Conservation (phyloP, 2,797 vertebrate genomes). For the Hippocampus kuda region DNA sequence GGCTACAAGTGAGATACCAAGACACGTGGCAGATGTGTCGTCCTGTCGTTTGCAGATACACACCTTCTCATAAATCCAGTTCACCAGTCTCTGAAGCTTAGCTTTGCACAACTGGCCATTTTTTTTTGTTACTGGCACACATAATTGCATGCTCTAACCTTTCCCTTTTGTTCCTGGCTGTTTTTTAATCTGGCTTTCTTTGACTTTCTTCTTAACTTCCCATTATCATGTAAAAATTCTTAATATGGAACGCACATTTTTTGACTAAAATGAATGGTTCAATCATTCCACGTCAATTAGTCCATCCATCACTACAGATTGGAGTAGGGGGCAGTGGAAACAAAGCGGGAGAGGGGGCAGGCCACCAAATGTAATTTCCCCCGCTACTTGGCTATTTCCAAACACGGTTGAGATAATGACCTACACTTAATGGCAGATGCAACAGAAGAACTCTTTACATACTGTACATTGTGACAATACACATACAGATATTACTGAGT, state of each 20-base stretch:
- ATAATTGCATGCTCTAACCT: constrained; percentile 7
- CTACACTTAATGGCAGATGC: constrained; percentile 9
- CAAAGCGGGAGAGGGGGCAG: constrained; percentile 20
- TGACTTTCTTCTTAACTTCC: constrained; percentile 29
- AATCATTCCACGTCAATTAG: constrained; percentile 70
- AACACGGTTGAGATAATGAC: constrained; percentile 28
- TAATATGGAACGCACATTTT: constrained; percentile 60
- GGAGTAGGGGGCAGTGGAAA: constrained; percentile 27
- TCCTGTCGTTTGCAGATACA: constrained; percentile 20
- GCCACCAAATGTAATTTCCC: constrained; percentile 33
- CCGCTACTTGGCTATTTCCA: background rate
- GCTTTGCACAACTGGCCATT: constrained; percentile 31
- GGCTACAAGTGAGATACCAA: constrained; percentile 37
- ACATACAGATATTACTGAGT: background rate
- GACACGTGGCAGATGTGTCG: constrained; percentile 27
- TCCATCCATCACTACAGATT: constrained; percentile 68
- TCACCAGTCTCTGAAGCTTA: constrained; percentile 33
- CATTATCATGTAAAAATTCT: constrained; percentile 41
- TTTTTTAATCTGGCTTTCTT: constrained; percentile 8
- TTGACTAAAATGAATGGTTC: constrained; percentile 62
- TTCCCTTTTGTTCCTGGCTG: constrained; percentile 14
- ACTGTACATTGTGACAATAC: background rate
- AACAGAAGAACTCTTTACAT: background rate
- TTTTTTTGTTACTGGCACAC: constrained; percentile 4
- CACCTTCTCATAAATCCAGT: constrained; percentile 38